Evolutionary conservation across 2,113 vertebrate genomes (phyloP).

Genomic region (Solenodon paradoxus): DNA sequence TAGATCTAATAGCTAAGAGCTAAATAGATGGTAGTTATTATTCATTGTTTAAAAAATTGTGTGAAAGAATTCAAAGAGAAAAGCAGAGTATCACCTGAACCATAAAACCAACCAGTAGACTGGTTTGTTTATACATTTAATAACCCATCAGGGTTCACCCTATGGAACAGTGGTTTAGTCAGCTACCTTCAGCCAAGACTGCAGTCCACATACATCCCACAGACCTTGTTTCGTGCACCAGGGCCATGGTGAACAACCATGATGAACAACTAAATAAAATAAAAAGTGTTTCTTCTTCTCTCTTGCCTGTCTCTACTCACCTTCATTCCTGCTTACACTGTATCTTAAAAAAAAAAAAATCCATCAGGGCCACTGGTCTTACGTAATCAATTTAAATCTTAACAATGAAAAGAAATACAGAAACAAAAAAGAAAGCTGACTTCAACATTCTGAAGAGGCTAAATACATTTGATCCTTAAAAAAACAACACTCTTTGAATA

Average conservation of each 20-base stretch:
- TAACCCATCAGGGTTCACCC: constrained; percentile 13
- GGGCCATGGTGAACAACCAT: no score
- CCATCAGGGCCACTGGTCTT: constrained; percentile 9
- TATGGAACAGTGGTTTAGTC: no score
- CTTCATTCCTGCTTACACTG: no score
- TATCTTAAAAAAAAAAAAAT: not conserved
- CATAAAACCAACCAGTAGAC: constrained; percentile 6
- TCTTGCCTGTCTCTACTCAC: no score
- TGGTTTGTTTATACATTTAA: constrained; percentile 29
- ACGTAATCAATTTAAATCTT: constrained; percentile 36
- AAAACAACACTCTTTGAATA: constrained; percentile 34
- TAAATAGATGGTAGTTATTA: constrained; percentile 18
- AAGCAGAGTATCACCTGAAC: constrained; percentile 19
- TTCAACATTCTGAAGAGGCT: constrained; percentile 48
- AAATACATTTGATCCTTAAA: constrained; percentile 52
- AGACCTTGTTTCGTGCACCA: no score
- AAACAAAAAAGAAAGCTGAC: constrained; percentile 44
- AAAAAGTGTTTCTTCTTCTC: no score
- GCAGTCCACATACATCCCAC: no score
- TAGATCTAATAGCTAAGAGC: not conserved
- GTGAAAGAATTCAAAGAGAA: constrained; percentile 44
- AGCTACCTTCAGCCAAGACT: no score
- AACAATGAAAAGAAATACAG: constrained; percentile 56
- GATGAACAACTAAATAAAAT: no score
- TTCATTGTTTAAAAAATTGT: constrained; percentile 14